Base-by-base conservation (phyloP, 2,113 vertebrate species). In the Reinhardtius hippoglossoides region DNA sequence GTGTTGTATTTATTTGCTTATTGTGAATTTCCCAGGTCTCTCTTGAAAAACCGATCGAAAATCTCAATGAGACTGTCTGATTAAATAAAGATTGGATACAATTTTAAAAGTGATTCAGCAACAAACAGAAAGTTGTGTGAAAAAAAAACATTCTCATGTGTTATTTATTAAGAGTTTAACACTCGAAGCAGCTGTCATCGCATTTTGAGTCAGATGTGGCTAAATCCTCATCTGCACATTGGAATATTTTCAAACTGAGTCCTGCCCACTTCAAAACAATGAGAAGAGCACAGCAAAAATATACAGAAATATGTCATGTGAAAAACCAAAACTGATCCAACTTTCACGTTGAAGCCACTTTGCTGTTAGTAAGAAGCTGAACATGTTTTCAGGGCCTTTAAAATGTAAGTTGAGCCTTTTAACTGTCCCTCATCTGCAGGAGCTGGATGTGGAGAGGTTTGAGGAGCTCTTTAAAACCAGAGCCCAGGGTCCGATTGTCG, bases 381-480 rank as follows among this genome's bases (percentile, higher is more conserved):
- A n/a, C 26, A 48, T 54, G 35, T 55, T 71, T 44, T 35, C 1
- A 26, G n/a, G 9, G 0, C 1, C 70, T 55, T 55, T 16, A 8
- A 31, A 2, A 31, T 31, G 27, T 31, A 3, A 31, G 27, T 31
- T 31, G 27, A 31, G 27, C 27, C 27, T 31, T 31, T 62, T 1
- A 62, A 67, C 18, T 54, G 20, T 72, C 15, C 13, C 24, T 71
- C 24, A 18, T 77, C 16, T 81, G 44, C 87, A 99, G 98, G 97
- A 97, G 85, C 93, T 99, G 58, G 97, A 99, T 20, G 92, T 99
- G 83, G 97, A 98, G 86, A 95, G 87, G 79, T 99, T 98, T n/a
- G 98, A 99, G 91, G 98, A 99, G 85, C 92, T 98, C 23, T 99
- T 99, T 74, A 99, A 99, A 93, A 99, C 97, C 24, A 97, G 97